phyloP scores from a whole-genome alignment of 2,888 invertebrate species.

The Hymenopus coronatus region DNA sequence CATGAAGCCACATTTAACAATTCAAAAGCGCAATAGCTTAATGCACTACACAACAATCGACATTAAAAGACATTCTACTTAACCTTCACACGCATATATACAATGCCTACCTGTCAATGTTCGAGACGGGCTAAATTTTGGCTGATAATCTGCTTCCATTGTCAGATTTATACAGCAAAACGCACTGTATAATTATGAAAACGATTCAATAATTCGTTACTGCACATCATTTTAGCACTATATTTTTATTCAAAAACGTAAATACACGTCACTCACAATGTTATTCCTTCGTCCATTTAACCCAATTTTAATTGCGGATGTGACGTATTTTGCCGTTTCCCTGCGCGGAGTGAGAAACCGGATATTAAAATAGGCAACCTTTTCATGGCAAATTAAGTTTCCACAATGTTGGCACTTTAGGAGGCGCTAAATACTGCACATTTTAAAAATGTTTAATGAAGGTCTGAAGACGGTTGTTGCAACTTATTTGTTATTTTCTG shows the following conservation, averaged over 20 bases:
- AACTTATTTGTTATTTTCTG: too few species aligned
- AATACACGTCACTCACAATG: conserved; percentile 23
- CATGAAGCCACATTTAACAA: neutral
- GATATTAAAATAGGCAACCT: too few species aligned
- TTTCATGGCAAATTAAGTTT: too few species aligned
- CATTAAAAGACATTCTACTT: neutral
- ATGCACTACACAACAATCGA: neutral
- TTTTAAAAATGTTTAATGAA: too few species aligned
- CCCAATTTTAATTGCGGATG: conserved; percentile 25
- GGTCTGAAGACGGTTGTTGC: too few species aligned
- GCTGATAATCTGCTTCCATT: conserved; percentile 37
- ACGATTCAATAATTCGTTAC: neutral
- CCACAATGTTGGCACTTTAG: too few species aligned
- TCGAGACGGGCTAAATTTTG: conserved; percentile 34
- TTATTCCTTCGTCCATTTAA: conserved; percentile 21
- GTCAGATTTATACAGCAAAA: neutral
- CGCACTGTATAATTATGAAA: neutral
- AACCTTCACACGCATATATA: neutral
- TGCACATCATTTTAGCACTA: conserved; percentile 17
- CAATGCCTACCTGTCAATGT: conserved; percentile 34
- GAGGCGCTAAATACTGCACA: too few species aligned
- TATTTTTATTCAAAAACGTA: neutral
- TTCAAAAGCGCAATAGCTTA: neutral
- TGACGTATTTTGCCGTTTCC: conserved; percentile 10
- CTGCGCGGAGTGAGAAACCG: neutral